phyloP scores from a whole-genome alignment of 2,797 vertebrate species.

The Catostomus latipinnis region DNA sequence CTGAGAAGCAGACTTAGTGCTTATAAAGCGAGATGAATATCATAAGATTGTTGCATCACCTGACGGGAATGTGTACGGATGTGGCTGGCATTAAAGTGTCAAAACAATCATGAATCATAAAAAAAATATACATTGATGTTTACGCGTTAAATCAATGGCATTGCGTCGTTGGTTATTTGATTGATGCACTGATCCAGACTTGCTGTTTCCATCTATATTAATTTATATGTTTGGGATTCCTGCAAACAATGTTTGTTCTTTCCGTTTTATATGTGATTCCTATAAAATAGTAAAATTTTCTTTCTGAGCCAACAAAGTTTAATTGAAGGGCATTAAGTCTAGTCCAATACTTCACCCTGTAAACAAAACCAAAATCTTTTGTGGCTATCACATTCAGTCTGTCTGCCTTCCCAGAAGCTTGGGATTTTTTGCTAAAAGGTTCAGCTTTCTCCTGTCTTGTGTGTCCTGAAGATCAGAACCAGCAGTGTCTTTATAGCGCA shows the following conservation, averaged over 20 bases:
- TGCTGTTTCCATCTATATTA: constrained; percentile 27
- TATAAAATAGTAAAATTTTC: constrained; percentile 30
- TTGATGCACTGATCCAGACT: too few relatives aligned
- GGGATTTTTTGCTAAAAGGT: constrained; percentile 60
- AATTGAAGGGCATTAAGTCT: constrained; percentile 52
- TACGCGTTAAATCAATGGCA: background rate
- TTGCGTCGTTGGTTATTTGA: background rate
- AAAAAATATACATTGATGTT: too few relatives aligned
- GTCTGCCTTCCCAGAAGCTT: constrained; percentile 54
- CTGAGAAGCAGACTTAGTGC: too few relatives aligned
- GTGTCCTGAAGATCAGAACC: constrained; percentile 77
- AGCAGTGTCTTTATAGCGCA: constrained; percentile 78
- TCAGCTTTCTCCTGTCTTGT: constrained; percentile 64
- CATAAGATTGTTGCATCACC: too few relatives aligned
- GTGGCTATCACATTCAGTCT: constrained; percentile 41
- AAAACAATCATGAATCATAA: too few relatives aligned
- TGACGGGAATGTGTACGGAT: too few relatives aligned
- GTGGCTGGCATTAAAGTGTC: too few relatives aligned
- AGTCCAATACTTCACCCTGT: constrained; percentile 48
- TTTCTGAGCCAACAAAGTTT: constrained; percentile 31
- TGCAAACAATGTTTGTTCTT: constrained; percentile 1
- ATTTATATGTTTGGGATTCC: background rate
- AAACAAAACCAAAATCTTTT: constrained; percentile 50
- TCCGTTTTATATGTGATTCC: constrained; percentile 25
- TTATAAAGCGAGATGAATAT: too few relatives aligned